Base-by-base conservation (phyloP, 30 jellyfish, hydroid and myxozoan genomes). In the Catostylus mosaicus region DNA sequence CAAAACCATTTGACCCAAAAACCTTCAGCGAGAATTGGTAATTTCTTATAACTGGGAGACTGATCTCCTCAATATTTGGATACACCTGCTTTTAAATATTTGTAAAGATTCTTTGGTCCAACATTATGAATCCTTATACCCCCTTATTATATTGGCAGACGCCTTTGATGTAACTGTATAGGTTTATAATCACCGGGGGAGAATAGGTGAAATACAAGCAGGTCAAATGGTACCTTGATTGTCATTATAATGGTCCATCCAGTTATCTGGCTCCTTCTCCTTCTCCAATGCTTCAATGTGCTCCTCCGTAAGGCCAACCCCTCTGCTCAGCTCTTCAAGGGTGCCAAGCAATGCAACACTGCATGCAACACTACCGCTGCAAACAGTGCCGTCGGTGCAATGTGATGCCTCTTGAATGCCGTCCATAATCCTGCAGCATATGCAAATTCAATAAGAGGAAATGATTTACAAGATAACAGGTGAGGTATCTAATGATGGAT, bases 311-410 rank as follows among this genome's bases (percentile, higher is more conserved):
- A 94, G 88, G 35, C 99, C 97, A n/a, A 73, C 67, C 0, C 99
- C 99, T 38, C 68, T 83, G 80, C 94, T 83, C 26, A 94, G 73
- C 69, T 94, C 99, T 52, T 94, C 99, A 0, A 94, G 91, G 0
- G 97, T 83, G 71, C 97, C 99, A 45, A 94, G 94, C 26, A 94
- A 46, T n/a, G 99, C 97, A 0, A 94, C 99, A 2, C 93, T 89
- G 63, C 99, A 94, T 20, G 99, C 93, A n/a, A 94, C 97, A 45
- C 99, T 88, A 29, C 97, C 99, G 70, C 94, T 89, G 88, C 96
- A 87, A 12, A 94, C 94, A 3, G 96, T 38, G 1, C 96, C 96
- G 22, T 94, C 99, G 47, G 60, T 59, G 56, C 95, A 85, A 50
- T 88, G 93, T 14, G 95, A 83, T 69, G 99, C 91, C 27, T 94